These are phyloP conservation scores for Tenthredo mesomela DNA, from an alignment of 2,888 invertebrate species.

Conservation along the genomic window DNA sequence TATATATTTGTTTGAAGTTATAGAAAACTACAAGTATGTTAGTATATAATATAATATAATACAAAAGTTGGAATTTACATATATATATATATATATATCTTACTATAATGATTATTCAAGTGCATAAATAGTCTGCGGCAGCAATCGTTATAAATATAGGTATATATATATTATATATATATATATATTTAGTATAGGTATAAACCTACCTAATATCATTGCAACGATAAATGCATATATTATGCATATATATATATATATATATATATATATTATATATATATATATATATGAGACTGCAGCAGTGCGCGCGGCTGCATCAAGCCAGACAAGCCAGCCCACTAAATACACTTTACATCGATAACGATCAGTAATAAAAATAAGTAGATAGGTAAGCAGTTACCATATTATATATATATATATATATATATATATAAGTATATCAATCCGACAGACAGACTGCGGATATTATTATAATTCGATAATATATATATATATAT, in stretches of 20 bases:
- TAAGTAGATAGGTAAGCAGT: neutral
- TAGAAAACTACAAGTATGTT: neutral
- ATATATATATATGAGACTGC: too few relatives aligned
- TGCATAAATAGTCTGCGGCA: constrained; percentile 8
- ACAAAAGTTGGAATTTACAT: neutral
- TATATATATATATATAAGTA: neutral
- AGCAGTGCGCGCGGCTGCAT: neutral
- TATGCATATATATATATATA: too few relatives aligned
- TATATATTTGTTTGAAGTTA: neutral
- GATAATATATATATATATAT: neutral
- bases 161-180: too few relatives aligned
- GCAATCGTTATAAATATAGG: neutral
- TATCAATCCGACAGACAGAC: neutral
- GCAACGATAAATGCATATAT: neutral
- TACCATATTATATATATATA: neutral
- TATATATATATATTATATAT: neutral
- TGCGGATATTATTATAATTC: too few relatives aligned
- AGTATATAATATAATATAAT: neutral
- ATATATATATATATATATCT: neutral
- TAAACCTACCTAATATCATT: neutral
- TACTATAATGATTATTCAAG: constrained; percentile 27
- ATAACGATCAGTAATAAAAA: constrained; percentile 3
- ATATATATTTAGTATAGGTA: neutral
- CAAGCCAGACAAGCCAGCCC: neutral
- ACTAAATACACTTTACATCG: neutral